Evolutionary conservation across 2,113 vertebrate genomes (phyloP), one percentile per base, ranked within the genome.

Genomic region (Clarias magur): DNA sequence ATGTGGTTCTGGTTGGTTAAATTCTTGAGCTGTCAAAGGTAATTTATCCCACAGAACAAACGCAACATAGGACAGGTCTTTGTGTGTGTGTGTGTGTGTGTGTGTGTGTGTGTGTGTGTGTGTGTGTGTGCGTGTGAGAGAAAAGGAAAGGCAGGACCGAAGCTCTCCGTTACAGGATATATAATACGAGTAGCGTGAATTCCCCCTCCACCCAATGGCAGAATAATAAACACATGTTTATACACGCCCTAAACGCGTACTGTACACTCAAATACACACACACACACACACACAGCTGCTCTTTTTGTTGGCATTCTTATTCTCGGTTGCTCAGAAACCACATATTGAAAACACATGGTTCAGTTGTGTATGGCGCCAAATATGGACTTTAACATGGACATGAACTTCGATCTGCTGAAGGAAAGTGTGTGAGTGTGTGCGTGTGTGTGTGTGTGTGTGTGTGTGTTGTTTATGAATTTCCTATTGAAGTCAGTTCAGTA

Each of bases 181-280:
- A n/a, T 72, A 57, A 57, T 57, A 57, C 3, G 9, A 88, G 78
- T 21, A 23, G 34, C 68, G 60, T 82, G 86, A 87, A 83, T 75
- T 16, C 81, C 87, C 87, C 59, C 62, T 57, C 79, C 56, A 25
- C n/a, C 56, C 53, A 72, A 75, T 59, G 21, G 53, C 21, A 68
- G 82, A 90, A 86, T 84, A 88, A 86, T 88, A 88, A 88, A 88
- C 85, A 85, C 30, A 85, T 90, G 87, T 87, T 85, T 86, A 88
- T 85, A 79, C 76, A 85, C 10, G n/a, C 68, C 62, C 68, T 73
- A 25, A 63, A 82, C 57, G 59, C 56, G 83, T 53, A 62, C 56
- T 38, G 54, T 62, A 86, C 16, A 27, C 70, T 82, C 12, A 65
- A 63, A 38, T 27, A 89, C 53, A 57, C 17, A 57, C 38, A 78